A percentile compares a stretch with the other conserved stretches of the same genome.
These are phyloP conservation scores for Gonocerus acuteangulatus DNA, from an alignment of 2,888 invertebrate genomes.

Conservation along the genomic window DNA sequence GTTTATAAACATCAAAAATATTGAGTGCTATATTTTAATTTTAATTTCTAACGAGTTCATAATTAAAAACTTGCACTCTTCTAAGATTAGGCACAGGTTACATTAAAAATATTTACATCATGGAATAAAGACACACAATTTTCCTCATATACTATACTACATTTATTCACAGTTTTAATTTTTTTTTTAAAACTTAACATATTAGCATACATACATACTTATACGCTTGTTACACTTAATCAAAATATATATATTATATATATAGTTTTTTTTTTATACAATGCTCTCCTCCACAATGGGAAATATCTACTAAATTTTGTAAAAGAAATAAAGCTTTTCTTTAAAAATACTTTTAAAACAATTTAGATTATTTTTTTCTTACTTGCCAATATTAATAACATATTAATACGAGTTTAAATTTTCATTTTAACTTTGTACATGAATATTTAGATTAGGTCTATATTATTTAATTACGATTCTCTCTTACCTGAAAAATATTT, in stretches of 20 bases:
- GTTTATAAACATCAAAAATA: slow-evolving; percentile 18
- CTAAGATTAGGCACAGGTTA: slow-evolving; percentile 23
- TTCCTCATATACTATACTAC: slow-evolving; percentile 4
- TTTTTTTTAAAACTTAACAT: slow-evolving; percentile 5
- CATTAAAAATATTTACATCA: slow-evolving; percentile 12
- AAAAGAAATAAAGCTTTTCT: too few relatives aligned
- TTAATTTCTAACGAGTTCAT: not conserved
- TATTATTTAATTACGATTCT: too few relatives aligned
- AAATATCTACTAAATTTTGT: too few relatives aligned
- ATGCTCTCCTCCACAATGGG: too few relatives aligned
- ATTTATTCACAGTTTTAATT: slow-evolving; percentile 7
- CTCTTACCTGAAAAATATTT: too few relatives aligned
- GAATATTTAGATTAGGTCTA: too few relatives aligned
- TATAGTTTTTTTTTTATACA: not conserved
- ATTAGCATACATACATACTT: not conserved
- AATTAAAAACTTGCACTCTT: slow-evolving; percentile 4
- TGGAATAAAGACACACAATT: slow-evolving; percentile 12
- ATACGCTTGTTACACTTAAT: slow-evolving; percentile 4
- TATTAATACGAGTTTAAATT: too few relatives aligned
- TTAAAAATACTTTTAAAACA: not conserved
- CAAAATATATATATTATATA: slow-evolving; percentile 19
- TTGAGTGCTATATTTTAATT: slow-evolving; percentile 6
- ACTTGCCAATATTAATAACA: too few relatives aligned
- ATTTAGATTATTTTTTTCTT: too few relatives aligned
- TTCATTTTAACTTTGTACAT: too few relatives aligned